Base-by-base conservation (phyloP, 2,113 vertebrate genomes). In the Gymnarchus niloticus region DNA sequence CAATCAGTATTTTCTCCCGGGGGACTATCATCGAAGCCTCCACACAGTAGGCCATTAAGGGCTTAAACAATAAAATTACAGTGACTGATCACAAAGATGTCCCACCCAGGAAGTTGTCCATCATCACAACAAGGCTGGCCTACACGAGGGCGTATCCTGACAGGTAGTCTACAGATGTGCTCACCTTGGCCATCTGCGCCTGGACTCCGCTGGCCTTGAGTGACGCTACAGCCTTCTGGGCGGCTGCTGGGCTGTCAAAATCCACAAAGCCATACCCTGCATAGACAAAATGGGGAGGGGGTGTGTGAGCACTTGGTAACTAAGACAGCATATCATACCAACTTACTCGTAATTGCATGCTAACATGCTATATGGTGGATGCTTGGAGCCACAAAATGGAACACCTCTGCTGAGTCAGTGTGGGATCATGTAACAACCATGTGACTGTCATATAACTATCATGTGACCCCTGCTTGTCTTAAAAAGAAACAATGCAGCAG, bases 131-230 rank as follows among this genome's bases (percentile, higher is more conserved):
- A 48, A 78, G 44, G 23, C 44, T 48, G 44, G 37, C 21, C 19
- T 37, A 78, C 10, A 37, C 21, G 44, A 78, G 44, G 76, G 44
- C 23, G 44, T 12, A 21, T 10, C 21, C 76, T 46, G 76, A 37
- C 52, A 19, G 6, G 1, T 37, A 23, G 33, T 21, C 41, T 1
- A 7, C 76, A 48, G 76, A 3, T 17, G 8, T 48, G 84, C 92
- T 93, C 97, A 99, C 98, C 97, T 99, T 99, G 89, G 98, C 98
- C 98, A 99, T 99, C 95, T 99, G 98, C 0, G 98, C 98, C 93
- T 99, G 98, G 69, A 99, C 98, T 0, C 98, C 98, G 87, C 96
- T 99, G 91, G 98, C 98, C 93, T 99, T 99, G 88, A 99, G 96
- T 69, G 98, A 99, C 9, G 97, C 96, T 91, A 99, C 98, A 12